phyloP scores from a whole-genome alignment of 2,888 invertebrate genomes.

The Protophormia terraenovae region DNA sequence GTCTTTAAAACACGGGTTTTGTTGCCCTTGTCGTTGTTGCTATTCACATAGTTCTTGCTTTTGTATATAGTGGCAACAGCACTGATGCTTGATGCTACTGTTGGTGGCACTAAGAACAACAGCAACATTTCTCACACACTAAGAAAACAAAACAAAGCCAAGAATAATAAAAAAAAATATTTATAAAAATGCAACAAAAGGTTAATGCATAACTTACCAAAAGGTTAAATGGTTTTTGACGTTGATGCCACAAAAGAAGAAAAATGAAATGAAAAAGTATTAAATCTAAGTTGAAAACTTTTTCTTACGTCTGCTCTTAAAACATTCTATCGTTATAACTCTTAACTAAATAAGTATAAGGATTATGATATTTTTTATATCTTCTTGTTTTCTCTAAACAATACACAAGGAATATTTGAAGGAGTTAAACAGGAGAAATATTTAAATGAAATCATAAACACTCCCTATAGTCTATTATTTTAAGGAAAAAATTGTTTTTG shows the following conservation, averaged over 20 bases:
- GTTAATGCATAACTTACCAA: slow-evolving; percentile 51
- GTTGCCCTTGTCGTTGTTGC: slow-evolving; percentile 9
- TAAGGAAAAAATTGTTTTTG: background rate
- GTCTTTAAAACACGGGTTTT: slow-evolving; percentile 14
- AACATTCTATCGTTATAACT: background rate
- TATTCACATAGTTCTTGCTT: background rate
- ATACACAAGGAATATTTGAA: background rate
- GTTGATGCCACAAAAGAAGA: slow-evolving; percentile 33
- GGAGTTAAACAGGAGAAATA: slow-evolving; percentile 3
- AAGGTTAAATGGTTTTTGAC: slow-evolving; percentile 62
- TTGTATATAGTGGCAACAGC: background rate
- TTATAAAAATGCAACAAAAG: slow-evolving; percentile 49
- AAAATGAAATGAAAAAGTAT: background rate
- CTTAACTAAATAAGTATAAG: background rate
- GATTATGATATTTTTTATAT: slow-evolving; percentile 6
- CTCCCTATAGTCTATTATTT: background rate
- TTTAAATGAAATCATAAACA: slow-evolving; percentile 25
- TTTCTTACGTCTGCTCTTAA: background rate
- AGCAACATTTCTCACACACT: background rate
- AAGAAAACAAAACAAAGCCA: background rate
- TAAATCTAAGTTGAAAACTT: slow-evolving; percentile 20
- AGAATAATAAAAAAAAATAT: no score
- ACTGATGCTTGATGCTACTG: slow-evolving; percentile 18
- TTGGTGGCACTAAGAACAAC: slow-evolving; percentile 5
- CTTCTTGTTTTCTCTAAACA: background rate